Evolutionary conservation across 2,888 invertebrate species (phyloP), one percentile per base, ranked within the genome.

Genomic region (Rhingia rostrata): DNA sequence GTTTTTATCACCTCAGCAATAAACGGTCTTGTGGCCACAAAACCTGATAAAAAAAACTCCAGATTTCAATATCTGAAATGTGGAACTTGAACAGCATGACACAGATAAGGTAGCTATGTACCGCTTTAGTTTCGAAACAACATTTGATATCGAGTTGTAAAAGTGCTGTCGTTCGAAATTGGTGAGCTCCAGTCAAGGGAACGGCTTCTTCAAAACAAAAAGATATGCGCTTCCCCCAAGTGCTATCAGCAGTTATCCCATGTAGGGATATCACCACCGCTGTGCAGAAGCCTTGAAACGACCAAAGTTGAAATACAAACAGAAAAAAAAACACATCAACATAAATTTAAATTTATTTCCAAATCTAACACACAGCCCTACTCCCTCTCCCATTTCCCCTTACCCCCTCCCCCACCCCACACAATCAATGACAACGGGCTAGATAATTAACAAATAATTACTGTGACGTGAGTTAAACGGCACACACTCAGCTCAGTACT

Each of bases 371-470:
- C 35, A 37, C 47, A 51, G n/a, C 7, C 10, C 32, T 6, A 10
- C 3, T 35, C 51, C 60, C 12, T n/a, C 2, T 10, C 6, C 41
- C 1, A n/a, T 33, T n/a, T 4, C 51, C 33, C 3, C 37, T 6
- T 2, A 3, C 10, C 53, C 0, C 4, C 39, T 14, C 0, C 45
- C 3, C 61, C 7, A n/a, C 4, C 12, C 6, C n/a, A 10, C 32
- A n/a, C 12, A 30, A 5, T 9, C 14, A 53, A 41, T 37, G 5
- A 53, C 41, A 54, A 54, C n/a, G 30, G 4, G 10, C 5, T 12
- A 54, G 35, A 69, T 67, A 77, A 77, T 77, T 77, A 77, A 69
- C 54, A 69, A 77, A 77, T 69, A 77, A 77, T 77, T 69, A 69
- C 69, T 77, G 61, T 77, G 77, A 77, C 77, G 77, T 69, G 54